Evolutionary conservation across 2,888 invertebrate species (phyloP).

Genomic region (Drosophila pegasa): DNA sequence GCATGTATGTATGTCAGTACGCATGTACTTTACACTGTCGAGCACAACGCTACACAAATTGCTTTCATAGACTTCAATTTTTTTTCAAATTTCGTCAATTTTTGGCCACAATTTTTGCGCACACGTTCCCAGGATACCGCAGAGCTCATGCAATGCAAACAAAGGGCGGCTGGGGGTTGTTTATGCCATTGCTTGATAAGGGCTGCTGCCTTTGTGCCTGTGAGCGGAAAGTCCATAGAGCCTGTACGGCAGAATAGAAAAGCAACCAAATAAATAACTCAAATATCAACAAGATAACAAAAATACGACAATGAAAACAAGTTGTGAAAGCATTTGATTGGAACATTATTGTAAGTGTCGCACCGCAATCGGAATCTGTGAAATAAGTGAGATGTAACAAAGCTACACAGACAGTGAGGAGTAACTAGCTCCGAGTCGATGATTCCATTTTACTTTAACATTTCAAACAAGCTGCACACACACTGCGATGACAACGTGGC

Average conservation of each 20-base stretch:
- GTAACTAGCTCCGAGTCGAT: neutral
- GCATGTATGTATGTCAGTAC: neutral
- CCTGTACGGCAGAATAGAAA: neutral
- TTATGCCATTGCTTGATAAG: constrained; percentile 13
- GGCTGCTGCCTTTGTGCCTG: constrained; percentile 3
- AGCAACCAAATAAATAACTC: constrained; percentile 3
- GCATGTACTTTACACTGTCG: too few relatives aligned
- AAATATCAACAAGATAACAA: constrained; percentile 16
- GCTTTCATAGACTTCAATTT: constrained; percentile 1
- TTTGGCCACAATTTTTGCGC: neutral
- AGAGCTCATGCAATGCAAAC: neutral
- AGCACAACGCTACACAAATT: neutral
- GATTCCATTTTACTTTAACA: neutral
- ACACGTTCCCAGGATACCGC: neutral
- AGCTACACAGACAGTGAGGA: neutral
- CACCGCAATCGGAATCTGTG: neutral
- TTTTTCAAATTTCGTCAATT: too few relatives aligned
- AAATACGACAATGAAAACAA: neutral
- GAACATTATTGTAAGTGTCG: constrained; percentile 10
- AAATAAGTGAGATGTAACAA: neutral
- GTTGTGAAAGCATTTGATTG: constrained; percentile 1
- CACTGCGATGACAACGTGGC: constrained; percentile 7
- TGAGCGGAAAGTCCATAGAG: neutral
- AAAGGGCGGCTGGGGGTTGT: neutral
- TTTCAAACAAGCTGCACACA: neutral